Evolutionary conservation across 2,797 vertebrate genomes (phyloP), one percentile per base, ranked within the genome.

Genomic region (Neopelma chrysocephalum): DNA sequence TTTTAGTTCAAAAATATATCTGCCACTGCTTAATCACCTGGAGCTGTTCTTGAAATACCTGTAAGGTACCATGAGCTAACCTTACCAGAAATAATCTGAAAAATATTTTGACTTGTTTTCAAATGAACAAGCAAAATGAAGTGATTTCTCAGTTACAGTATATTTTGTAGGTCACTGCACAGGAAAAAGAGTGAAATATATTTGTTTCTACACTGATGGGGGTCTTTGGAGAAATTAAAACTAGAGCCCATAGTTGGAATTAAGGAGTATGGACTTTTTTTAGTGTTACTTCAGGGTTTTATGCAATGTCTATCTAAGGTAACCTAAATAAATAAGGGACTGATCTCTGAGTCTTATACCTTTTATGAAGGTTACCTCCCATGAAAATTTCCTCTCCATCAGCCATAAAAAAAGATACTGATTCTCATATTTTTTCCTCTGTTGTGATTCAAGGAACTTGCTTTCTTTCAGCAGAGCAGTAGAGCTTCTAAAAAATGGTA

Each of bases 401-500:
- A 9, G 7, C 10, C 16, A 76, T 22, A 15, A 65, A 51, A 26
- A 47, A 65, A 8, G 0, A 22, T 36, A 9, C 2, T 36, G 7
- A 29, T 42, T 62, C 15, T 12, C 12, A 10, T 38, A 7, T 13
- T 50, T 76, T 84, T 47, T 18, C 6, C 6, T 69, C 11, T 72
- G 23, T 26, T 8, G 34, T 53, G 0, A 1, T 77, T 88, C 34
- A 86, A 61, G 22, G 32, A 64, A 76, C 7, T 76, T 75, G 3
- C 4, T 36, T 73, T 5, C 25, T 58, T 87, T 84, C 29, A 61
- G 31, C 17, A 45, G 5, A 57, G 5, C 0, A 6, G 8, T 12
- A 21, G 1, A 65, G 5, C 15, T 72, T 57, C 80, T n/a, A 1
- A 17, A 58, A 79, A 68, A 43, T 1, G 0, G 0, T 54, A 10